Evolutionary conservation across 2,113 vertebrate species (phyloP), one percentile per base, ranked within the genome.

Genomic region (Laticauda laticaudata): DNA sequence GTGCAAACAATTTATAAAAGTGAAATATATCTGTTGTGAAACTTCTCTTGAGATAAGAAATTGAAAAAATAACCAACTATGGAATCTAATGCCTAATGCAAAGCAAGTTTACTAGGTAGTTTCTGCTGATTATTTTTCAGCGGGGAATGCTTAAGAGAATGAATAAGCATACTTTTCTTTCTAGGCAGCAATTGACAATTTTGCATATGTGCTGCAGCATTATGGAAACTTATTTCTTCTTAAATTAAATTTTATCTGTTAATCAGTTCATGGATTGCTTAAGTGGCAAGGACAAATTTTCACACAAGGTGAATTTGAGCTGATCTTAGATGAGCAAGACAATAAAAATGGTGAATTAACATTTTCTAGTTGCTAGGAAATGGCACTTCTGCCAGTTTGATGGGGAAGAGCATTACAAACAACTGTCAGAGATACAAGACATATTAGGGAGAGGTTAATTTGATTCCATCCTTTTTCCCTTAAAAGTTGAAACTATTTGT

Each of bases 401-500:
- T 93, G 96, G n/a, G 90, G 87, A 0, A 95, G 93, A 94, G 91
- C 91, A 95, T 90, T 92, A 96, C 93, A 92, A 94, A 51, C 95
- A 96, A 92, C 94, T 97, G 92, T 95, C 96, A 95, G 92, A 1
- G 1, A 94, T 93, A 96, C 95, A 12, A 96, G 93, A 95, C 92
- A 94, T 95, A 96, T 97, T 96, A 97, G 85, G 94, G 88, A 96
- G 89, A 96, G 97, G 96, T 97, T 97, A 97, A 97, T 98, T 98
- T 97, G 93, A 97, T 98, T 97, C 94, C 94, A 95, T 92, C 94
- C 88, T 92, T 93, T 95, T 96, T 94, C 96, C 93, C 96, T 91
- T 95, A 96, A 95, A 98, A 98, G 95, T 96, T 97, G 96, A 97
- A 97, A 95, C 93, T 97, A 96, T 97, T 98, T 97, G 93, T 96